Conservation (phyloP, 2,797 vertebrate species). For the Lagorchestes hirsutus region DNA sequence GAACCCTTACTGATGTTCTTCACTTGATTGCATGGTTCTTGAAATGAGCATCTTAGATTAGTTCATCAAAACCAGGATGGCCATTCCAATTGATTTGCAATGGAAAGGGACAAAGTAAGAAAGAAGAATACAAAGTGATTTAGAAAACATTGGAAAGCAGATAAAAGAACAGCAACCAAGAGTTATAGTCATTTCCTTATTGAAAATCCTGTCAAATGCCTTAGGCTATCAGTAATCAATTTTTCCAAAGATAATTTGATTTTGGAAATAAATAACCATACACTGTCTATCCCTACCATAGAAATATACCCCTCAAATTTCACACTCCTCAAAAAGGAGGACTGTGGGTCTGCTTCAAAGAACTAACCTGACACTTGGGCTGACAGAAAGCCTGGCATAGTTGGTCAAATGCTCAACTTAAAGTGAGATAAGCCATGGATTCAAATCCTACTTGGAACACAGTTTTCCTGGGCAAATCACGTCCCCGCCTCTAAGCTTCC, state of each 20-base stretch:
- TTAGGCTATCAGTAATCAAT: neutral
- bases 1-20: neutral
- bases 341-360: slow-evolving; percentile 14
- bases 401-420: neutral
- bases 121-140: neutral
- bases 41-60: slow-evolving; percentile 33
- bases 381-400: neutral
- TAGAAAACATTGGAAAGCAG: neutral
- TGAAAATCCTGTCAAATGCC: neutral
- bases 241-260: slow-evolving; percentile 14
- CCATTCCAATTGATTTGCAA: neutral
- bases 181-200: neutral
- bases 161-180: slow-evolving; percentile 12
- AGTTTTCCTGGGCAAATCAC: neutral
- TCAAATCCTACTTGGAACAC: neutral
- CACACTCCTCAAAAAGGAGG: neutral
- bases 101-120: neutral
- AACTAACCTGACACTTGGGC: neutral
- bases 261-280: slow-evolving; percentile 39
- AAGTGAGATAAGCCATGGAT: neutral
- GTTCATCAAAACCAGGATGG: neutral
- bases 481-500: neutral
- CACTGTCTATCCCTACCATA: neutral
- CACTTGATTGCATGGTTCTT: slow-evolving; percentile 4
- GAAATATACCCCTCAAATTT: neutral